These are phyloP conservation scores for Lordiphosa clarofinis DNA, from an alignment of 1,140 invertebrate genomes.

Conservation along the genomic window DNA sequence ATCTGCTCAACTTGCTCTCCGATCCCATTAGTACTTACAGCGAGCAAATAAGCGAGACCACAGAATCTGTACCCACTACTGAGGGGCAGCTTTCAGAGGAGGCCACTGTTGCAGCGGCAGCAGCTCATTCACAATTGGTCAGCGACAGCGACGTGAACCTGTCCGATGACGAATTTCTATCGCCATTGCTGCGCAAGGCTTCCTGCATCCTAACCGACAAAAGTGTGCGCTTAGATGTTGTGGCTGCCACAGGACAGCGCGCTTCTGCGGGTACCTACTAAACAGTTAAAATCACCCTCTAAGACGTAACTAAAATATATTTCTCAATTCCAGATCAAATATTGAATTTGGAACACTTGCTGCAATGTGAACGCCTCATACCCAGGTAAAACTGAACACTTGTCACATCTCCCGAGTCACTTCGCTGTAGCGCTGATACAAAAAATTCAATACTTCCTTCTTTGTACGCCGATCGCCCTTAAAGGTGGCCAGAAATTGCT, in stretches of 20 bases:
- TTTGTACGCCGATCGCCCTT: constrained; percentile 12
- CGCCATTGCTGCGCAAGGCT: constrained; percentile 57
- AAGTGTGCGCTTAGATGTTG: constrained; percentile 64
- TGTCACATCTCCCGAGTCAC: constrained; percentile 9
- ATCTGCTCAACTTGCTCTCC: constrained; percentile 76
- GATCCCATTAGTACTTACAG: constrained; percentile 76
- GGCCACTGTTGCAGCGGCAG: background rate
- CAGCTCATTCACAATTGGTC: background rate
- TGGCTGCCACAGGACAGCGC: constrained; percentile 50
- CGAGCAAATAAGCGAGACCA: constrained; percentile 63
- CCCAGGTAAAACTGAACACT: constrained; percentile 49
- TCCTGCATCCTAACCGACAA: constrained; percentile 40
- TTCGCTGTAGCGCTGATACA: constrained; percentile 20
- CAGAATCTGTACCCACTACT: background rate
- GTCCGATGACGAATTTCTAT: constrained; percentile 62
- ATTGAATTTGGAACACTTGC: constrained; percentile 63
- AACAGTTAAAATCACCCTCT: background rate
- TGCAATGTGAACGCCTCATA: constrained; percentile 65
- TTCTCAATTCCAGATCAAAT: constrained; percentile 64
- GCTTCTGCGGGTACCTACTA: constrained; percentile 55
- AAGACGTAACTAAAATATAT: background rate
- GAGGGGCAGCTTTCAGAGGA: background rate
- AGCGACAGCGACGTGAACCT: constrained; percentile 40
- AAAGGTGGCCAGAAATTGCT: constrained; percentile 29
- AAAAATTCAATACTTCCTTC: constrained; percentile 20